Evolutionary conservation across 2,797 vertebrate species (phyloP), one percentile per base, ranked within the genome.

Genomic region (Anomalospiza imberbis): DNA sequence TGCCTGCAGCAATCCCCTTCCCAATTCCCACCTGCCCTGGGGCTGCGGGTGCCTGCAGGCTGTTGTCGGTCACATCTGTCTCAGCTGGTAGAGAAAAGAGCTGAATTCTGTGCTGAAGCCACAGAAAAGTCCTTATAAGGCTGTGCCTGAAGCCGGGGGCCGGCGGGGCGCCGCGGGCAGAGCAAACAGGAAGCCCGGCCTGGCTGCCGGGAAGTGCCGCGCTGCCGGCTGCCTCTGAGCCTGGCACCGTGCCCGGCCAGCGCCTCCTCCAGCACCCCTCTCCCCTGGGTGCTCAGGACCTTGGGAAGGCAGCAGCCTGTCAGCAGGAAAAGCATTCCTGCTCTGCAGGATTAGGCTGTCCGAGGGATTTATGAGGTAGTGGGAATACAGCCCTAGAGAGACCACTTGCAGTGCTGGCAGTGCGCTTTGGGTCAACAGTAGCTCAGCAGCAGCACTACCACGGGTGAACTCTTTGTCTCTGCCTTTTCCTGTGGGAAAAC

Each of bases 41-140:
- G 32, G 55, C 65, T 68, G 63, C 74, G 68, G 77, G 50, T 0
- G 9, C 76, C 61, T 5, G 4, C 55, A 16, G 75, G 50, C 45
- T 74, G 26, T 34, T 44, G 36, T 54, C 0, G 0, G 24, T 53
- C 57, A 25, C 58, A 54, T 18, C 20, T 65, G 14, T 57, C 65
- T 92, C 40, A 60, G 68, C 81, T 72, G 50, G 31, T 12, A 10
- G 77, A 74, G 36, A 42, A 82, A 74, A 51, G 81, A 63, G 61
- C 47, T 6, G 11, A 53, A 28, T 89, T 89, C 50, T 84, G 53
- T 4, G 79, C 53, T 17, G 65, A 90, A 65, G 50, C 34, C 88
- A 61, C 4, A 18, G 71, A 91, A 72, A 79, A 91, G 62, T 70
- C 88, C 91, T 93, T 93, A 92, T 92, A 95, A 94, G 94, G 95